These are phyloP conservation scores for Plutomurus gul DNA, from an alignment of 1,140 invertebrate species.

Conservation along the genomic window DNA sequence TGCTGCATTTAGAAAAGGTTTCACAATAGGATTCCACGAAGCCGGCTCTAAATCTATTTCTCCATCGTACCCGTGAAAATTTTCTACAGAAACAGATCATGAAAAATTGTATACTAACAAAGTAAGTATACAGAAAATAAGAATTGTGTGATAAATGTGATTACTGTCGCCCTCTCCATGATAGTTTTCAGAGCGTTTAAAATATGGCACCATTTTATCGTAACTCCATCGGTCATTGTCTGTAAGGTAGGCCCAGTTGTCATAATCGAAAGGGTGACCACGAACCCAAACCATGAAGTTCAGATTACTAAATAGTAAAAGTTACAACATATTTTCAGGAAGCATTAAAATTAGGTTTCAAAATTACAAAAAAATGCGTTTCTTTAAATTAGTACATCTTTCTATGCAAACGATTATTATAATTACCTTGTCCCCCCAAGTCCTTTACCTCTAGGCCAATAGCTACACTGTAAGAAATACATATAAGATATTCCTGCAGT, in stretches of 20 bases:
- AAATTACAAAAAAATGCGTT: not conserved
- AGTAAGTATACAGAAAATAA: not conserved
- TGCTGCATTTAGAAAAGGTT: slow-evolving; percentile 68
- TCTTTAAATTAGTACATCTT: not conserved
- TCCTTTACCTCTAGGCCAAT: slow-evolving; percentile 47
- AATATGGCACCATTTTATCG: slow-evolving; percentile 60
- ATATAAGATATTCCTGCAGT: too few relatives aligned
- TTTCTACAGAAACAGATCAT: not conserved
- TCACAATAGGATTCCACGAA: slow-evolving; percentile 55
- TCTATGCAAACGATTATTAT: not conserved
- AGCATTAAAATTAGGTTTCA: not conserved
- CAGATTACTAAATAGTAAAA: slow-evolving; percentile 18
- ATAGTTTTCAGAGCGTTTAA: slow-evolving; percentile 57
- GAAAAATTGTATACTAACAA: not conserved
- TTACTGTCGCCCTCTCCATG: slow-evolving; percentile 14
- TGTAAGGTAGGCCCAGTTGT: slow-evolving; percentile 47
- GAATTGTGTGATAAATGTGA: not conserved
- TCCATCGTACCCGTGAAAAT: slow-evolving; percentile 55
- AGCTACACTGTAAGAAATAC: slow-evolving; percentile 11
- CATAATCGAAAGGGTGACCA: slow-evolving; percentile 52
- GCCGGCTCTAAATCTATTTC: slow-evolving; percentile 46
- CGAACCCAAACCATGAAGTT: slow-evolving; percentile 52
- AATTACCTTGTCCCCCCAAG: slow-evolving; percentile 40
- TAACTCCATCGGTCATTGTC: slow-evolving; percentile 61
- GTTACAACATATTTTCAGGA: not conserved